Conservation (phyloP, 1,140 invertebrate species). For the Lucilia sericata region DNA sequence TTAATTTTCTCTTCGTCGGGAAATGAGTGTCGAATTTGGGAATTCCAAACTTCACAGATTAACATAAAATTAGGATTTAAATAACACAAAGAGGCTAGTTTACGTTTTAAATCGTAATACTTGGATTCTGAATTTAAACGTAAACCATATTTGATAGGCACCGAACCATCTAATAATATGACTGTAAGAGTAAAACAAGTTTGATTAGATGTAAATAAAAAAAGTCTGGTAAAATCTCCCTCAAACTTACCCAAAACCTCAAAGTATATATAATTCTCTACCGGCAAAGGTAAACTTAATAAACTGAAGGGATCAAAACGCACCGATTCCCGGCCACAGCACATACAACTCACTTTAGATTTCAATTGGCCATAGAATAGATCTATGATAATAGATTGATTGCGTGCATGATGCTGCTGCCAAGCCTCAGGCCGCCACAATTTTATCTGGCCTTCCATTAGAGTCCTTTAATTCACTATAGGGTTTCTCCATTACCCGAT, state of each 20-base stretch:
- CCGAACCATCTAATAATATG: conserved; percentile 80
- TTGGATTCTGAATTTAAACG: conserved; percentile 83
- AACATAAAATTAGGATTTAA: conserved; percentile 75
- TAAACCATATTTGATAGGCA: conserved; percentile 85
- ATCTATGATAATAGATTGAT: conserved; percentile 88
- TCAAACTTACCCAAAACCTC: conserved; percentile 77
- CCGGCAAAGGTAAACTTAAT: conserved; percentile 86
- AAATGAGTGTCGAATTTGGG: conserved; percentile 73
- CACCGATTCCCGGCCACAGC: conserved; percentile 83
- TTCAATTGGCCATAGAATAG: conserved; percentile 92
- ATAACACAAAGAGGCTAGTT: conserved; percentile 75
- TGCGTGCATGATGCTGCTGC: conserved; percentile 83
- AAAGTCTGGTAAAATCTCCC: conserved; percentile 15
- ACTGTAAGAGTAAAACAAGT: conserved; percentile 70
- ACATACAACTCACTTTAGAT: conserved; percentile 83
- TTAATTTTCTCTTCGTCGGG: conserved; percentile 67
- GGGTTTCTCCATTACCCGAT: conserved; percentile 75
- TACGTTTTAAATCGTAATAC: conserved; percentile 79
- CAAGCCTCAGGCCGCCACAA: conserved; percentile 85
- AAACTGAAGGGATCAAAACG: conserved; percentile 92
- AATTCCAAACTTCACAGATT: conserved; percentile 77
- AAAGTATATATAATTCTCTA: conserved; percentile 80
- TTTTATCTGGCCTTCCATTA: conserved; percentile 80
- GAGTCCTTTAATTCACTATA: conserved; percentile 83
- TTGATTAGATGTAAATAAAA: conserved; percentile 30